phyloP scores from a whole-genome alignment of 2,888 invertebrate genomes.

The Shargacucullia verbasci region DNA sequence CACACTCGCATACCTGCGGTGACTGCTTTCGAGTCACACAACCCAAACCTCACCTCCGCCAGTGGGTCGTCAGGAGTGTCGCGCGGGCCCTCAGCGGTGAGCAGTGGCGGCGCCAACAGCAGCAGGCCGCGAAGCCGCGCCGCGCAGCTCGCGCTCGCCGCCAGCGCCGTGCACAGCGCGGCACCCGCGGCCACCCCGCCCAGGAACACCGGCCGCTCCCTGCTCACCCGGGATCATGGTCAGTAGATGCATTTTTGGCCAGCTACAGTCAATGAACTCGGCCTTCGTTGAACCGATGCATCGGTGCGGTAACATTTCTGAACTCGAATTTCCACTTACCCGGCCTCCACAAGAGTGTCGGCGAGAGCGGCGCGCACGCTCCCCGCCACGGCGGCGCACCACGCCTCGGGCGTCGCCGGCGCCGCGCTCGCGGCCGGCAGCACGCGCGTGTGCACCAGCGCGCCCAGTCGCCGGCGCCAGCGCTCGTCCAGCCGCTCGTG shows the following conservation, averaged over 20 bases:
- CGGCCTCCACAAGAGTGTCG: constrained; percentile 70
- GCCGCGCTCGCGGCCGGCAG: constrained; percentile 51
- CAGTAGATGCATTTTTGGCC: too few relatives aligned
- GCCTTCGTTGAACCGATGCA: too few relatives aligned
- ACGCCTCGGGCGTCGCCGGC: constrained; percentile 61
- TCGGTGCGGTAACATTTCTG: too few relatives aligned
- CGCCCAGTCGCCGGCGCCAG: constrained; percentile 66
- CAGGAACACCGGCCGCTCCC: constrained; percentile 43
- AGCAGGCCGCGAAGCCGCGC: constrained; percentile 85
- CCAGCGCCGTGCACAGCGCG: constrained; percentile 57
- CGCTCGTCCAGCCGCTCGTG: constrained; percentile 56
- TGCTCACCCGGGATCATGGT: constrained; percentile 8
- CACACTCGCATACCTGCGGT: too few relatives aligned
- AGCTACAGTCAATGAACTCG: too few relatives aligned
- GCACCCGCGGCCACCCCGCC: constrained; percentile 70
- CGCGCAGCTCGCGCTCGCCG: constrained; percentile 48
- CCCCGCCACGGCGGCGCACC: constrained; percentile 65
- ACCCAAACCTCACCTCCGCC: constrained; percentile 29
- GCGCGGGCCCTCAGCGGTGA: constrained; percentile 90
- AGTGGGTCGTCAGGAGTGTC: constrained; percentile 91
- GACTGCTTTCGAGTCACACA: too few relatives aligned
- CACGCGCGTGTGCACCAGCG: constrained; percentile 65
- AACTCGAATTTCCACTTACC: constrained; percentile 51
- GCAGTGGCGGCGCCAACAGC: constrained; percentile 92
- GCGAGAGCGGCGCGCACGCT: constrained; percentile 65